Conservation (phyloP, 2,113 vertebrate species). For the Corythaeola cristata region DNA sequence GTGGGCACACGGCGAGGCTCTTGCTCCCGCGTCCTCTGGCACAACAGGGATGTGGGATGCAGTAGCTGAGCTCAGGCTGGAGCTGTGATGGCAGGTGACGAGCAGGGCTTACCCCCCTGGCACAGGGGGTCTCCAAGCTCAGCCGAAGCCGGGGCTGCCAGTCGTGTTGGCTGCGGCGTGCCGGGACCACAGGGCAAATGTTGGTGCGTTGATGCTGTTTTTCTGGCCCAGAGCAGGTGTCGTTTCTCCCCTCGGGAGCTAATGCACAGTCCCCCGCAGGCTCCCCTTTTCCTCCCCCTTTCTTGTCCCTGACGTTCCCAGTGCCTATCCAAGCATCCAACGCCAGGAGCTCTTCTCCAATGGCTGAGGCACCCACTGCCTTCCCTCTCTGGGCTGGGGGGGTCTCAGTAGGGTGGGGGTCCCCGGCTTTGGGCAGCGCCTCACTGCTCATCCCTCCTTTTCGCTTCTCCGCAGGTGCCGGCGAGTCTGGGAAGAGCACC, state of each 20-base stretch:
- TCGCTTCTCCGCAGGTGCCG: constrained; percentile 85
- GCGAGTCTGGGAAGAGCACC: constrained; percentile 97
- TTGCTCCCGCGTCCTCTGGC: accelerated
- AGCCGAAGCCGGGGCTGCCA: accelerated
- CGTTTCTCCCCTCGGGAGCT: neutral
- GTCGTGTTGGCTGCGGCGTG: accelerated
- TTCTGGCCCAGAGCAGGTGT: neutral
- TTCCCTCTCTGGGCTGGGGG: neutral
- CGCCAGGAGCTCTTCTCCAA: neutral
- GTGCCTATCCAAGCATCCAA: neutral
- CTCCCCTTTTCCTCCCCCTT: neutral
- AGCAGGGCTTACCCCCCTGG: neutral
- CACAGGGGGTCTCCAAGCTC: accelerated
- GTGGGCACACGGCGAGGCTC: neutral
- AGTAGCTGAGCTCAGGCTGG: neutral
- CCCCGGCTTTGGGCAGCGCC: neutral
- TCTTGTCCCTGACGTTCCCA: neutral
- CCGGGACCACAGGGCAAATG: neutral
- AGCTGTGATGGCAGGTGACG: neutral
- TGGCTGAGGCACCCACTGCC: neutral
- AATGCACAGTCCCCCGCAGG: neutral
- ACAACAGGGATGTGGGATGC: neutral
- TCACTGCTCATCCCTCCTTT: neutral
- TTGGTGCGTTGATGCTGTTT: neutral
- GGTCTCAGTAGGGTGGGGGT: neutral